Base-by-base conservation (phyloP, 2,113 vertebrate genomes). In the Neodontobutis hainanensis region DNA sequence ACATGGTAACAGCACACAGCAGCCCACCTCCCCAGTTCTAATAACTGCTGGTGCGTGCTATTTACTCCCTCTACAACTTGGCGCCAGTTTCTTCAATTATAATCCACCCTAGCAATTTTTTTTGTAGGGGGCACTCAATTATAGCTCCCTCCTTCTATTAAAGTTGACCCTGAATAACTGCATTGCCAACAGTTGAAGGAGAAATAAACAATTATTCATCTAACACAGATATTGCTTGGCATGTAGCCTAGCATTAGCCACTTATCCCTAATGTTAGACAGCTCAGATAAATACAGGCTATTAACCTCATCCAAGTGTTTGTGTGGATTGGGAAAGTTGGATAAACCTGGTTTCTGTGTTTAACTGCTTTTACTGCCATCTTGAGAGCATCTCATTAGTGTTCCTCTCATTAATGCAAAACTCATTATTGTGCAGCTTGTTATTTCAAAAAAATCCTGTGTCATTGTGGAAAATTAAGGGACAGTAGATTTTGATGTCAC, bases 21-120 rank as follows among this genome's bases (percentile, higher is more conserved):
- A 11, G 10, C 44, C 9, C 44, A 11, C 44, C 9, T 46, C 1
- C 81, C 82, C 61, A 48, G 78, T 88, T 81, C 77, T 86, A 88
- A 92, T 92, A 90, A 91, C n/a, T 80, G 80, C 86, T 85, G 59
- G 63, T 64, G 65, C 84, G 80, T 40, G 50, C 42, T 44, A 66
- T 76, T 64, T 68, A 46, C 3, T 27, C 57, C 43, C 77, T 6
- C 11, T 36, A 10, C 8, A 14, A 52, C 50, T 50, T 56, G 12
- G 34, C 16, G 73, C 11, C 35, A 19, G 12, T 67, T 64, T 56
- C 16, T 27, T 1, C 4, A 49, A 36, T 68, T 44, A 43, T 44
- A 53, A 66, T 68, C 27, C 19, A 27, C 19, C 19, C 19, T 27
- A 2, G 19, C 19, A 10, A 32, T 4, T 27, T 52, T 15, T 5